phyloP scores from a whole-genome alignment of 2,797 vertebrate genomes.

The Phalanger gymnotis region DNA sequence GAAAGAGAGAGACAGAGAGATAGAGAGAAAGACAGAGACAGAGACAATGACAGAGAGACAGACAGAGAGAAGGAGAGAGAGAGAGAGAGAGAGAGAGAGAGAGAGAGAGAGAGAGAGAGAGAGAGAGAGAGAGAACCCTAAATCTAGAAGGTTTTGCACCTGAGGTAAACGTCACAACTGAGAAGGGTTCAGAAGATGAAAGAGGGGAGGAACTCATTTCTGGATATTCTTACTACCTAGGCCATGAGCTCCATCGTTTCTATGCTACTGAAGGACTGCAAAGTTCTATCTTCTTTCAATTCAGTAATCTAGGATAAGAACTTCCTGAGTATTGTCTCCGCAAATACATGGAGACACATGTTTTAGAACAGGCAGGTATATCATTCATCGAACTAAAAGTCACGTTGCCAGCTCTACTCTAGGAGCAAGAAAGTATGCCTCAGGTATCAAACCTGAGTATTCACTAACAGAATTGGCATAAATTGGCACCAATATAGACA shows the following conservation, averaged over 20 bases:
- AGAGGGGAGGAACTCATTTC: not conserved
- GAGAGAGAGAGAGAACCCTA: too few species aligned
- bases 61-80: too few species aligned
- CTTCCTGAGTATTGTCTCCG: not conserved
- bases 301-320: not conserved
- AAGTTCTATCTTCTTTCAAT: not conserved
- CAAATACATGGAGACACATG: not conserved
- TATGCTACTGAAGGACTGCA: not conserved
- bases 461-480: not conserved
- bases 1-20: too few species aligned
- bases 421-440: not conserved
- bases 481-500: not conserved
- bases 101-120: not conserved
- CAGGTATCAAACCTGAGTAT: not conserved
- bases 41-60: too few species aligned
- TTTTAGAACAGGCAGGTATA: not conserved
- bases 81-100: not conserved
- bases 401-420: not conserved
- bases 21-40: not conserved
- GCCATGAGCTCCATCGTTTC: not conserved
- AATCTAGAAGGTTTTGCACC: not conserved
- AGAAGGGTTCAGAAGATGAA: not conserved
- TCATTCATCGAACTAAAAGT: not conserved
- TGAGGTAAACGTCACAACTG: not conserved
- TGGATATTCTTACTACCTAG: not conserved